Conservation (phyloP, 2,797 vertebrate species). For the Aulostomus chinensis region DNA sequence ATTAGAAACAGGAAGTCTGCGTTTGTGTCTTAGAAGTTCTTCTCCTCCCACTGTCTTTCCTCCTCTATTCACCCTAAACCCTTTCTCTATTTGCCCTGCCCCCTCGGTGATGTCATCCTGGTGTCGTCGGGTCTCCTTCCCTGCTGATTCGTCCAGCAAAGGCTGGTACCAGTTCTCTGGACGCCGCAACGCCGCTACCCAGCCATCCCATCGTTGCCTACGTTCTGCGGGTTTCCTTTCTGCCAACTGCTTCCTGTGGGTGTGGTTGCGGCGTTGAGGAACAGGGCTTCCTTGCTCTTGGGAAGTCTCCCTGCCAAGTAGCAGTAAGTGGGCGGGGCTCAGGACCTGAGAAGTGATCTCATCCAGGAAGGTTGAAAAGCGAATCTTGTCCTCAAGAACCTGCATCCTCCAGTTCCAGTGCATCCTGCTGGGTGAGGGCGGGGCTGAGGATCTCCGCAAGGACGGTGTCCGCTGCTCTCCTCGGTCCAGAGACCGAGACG, state of each 20-base stretch:
- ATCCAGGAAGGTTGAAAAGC: slow-evolving; percentile 89
- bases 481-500: slow-evolving; percentile 39
- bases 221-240: slow-evolving; percentile 28
- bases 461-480: neutral
- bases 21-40: slow-evolving; percentile 10
- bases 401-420: slow-evolving; percentile 58
- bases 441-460: slow-evolving; percentile 1
- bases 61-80: slow-evolving; percentile 9
- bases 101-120: slow-evolving; percentile 21
- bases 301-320: slow-evolving; percentile 35
- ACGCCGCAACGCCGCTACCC: slow-evolving; percentile 49
- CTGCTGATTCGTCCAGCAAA: neutral
- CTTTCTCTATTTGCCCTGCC: slow-evolving; percentile 30
- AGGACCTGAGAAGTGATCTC: slow-evolving; percentile 85
- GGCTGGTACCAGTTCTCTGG: slow-evolving; percentile 35
- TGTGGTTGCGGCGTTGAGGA: neutral
- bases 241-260: slow-evolving; percentile 14
- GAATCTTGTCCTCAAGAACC: slow-evolving; percentile 80
- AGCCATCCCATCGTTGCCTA: slow-evolving; percentile 64
- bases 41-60: slow-evolving; percentile 23
- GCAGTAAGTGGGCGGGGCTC: slow-evolving; percentile 75
- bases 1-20: slow-evolving; percentile 21
- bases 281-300: slow-evolving; percentile 17
- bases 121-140: slow-evolving; percentile 1
- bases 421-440: slow-evolving; percentile 2